Base-by-base conservation (phyloP, 2,113 vertebrate genomes). In the Seriola dumerili region DNA sequence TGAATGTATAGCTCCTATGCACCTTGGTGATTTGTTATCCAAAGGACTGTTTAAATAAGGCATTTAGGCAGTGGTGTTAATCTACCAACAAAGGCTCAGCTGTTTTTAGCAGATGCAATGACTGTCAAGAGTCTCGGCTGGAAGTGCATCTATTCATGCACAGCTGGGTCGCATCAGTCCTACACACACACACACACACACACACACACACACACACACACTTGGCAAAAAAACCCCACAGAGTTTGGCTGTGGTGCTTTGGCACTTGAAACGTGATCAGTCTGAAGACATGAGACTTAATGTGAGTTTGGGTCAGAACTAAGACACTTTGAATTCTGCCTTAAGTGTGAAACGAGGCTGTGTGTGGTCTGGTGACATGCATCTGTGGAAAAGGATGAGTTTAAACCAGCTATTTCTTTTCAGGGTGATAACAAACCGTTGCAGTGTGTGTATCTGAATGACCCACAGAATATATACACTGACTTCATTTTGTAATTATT, bases 11-110 rank as follows among this genome's bases (percentile, higher is more conserved):
- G 83, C 82, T 88, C 78, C 68, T 80, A 40, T 74, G 72, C 86
- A 82, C 89, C 87, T 85, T 44, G 68, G 82, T 91, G 86, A 90
- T 89, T 92, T 72, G 78, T 89, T 85, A 68, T 83, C 66, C 76
- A 80, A 62, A 72, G 72, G 69, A 74, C 69, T 84, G 84, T 85
- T 92, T 86, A 77, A 90, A 86, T 72, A 77, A 84, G 66, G 69
- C 67, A 78, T 85, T 87, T 67, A 88, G 58, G 54, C 52, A 67
- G 81, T 11, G 8, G 71, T 81, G 87, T 78, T 85, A 78, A 80
- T 83, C 74, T 29, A 78, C 57, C 70, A 83, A 70, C 67, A 61
- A 59, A 72, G 66, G 62, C 74, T 90, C 82, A 77, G 64, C 79
- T 81, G 85, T 76, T 76, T 73, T 72, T 62, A 67, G 58, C 80